A percentile compares a stretch with the other conserved stretches of the same genome.
Conservation (phyloP, 2,113 vertebrate species). For the Melanerpes formicivorus region DNA sequence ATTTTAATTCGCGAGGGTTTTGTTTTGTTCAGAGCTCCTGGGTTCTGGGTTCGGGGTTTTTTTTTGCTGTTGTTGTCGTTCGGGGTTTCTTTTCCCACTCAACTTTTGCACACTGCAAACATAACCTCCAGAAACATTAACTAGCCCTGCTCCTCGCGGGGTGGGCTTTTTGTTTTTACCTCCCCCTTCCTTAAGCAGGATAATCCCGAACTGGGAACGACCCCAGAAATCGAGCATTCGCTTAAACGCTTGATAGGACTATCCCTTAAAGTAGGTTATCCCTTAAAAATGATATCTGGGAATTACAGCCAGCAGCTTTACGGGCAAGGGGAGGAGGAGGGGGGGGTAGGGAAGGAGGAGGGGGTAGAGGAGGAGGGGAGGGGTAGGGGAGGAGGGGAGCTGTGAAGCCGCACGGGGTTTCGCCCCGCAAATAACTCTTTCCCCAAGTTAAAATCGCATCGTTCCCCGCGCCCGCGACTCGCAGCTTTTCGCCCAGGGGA, state of each 20-base stretch:
- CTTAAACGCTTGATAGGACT: neutral
- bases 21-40: neutral
- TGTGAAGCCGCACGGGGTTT: neutral
- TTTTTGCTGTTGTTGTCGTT: no score
- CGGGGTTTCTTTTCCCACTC: neutral
- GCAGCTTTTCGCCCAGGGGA: fast-evolving
- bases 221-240: neutral
- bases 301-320: neutral
- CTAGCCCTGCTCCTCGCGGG: neutral
- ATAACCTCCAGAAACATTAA: neutral
- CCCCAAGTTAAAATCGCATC: neutral
- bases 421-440: neutral
- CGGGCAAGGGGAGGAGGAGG: neutral
- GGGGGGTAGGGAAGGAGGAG: fast-evolving
- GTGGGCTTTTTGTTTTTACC: neutral
- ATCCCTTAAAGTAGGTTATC: neutral
- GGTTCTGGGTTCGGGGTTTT: no score
- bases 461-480: no score
- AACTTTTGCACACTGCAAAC: neutral
- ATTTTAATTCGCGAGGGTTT: neutral
- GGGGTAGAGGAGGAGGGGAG: no score
- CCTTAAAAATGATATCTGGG: neutral
- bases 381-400: no score
- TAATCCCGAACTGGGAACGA: neutral
- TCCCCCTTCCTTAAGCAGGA: neutral